Conservation (phyloP, 2,797 vertebrate species). For the Hyperoplus lanceolatus region DNA sequence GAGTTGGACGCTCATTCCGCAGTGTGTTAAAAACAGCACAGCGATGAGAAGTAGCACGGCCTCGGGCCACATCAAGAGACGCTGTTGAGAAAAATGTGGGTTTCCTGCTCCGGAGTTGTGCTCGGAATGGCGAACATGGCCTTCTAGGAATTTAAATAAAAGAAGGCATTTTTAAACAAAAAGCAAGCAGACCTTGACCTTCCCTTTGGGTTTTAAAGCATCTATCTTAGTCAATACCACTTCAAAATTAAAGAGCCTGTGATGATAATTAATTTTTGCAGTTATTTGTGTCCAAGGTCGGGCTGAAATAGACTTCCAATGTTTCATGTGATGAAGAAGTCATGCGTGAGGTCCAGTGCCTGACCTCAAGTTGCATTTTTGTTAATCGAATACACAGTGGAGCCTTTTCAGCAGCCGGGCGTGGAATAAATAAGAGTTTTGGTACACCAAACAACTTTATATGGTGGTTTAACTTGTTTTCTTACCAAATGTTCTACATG, state of each 20-base stretch:
- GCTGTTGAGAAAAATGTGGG: slow-evolving; percentile 27
- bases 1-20: slow-evolving; percentile 50
- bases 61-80: slow-evolving; percentile 54
- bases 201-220: slow-evolving; percentile 18
- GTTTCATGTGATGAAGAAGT: slow-evolving; percentile 46
- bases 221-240: slow-evolving; percentile 39
- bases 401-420: slow-evolving; percentile 36
- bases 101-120: slow-evolving; percentile 24
- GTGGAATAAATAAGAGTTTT: slow-evolving; percentile 41
- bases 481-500: slow-evolving; percentile 38
- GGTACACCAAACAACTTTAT: slow-evolving; percentile 47
- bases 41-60: slow-evolving; percentile 58
- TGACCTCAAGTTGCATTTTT: slow-evolving; percentile 66
- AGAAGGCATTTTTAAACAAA: slow-evolving; percentile 25
- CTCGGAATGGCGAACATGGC: slow-evolving; percentile 17
- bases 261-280: slow-evolving; percentile 67
- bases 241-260: slow-evolving; percentile 42
- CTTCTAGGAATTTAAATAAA: slow-evolving; percentile 63
- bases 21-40: slow-evolving; percentile 57
- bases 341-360: slow-evolving; percentile 52
- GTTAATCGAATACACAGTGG: slow-evolving; percentile 49
- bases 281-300: slow-evolving; percentile 59
- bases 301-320: slow-evolving; percentile 59
- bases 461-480: slow-evolving; percentile 39
- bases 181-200: slow-evolving; percentile 39